Conservation (phyloP, 2,797 vertebrate species). For the Hippocampus kuda region DNA sequence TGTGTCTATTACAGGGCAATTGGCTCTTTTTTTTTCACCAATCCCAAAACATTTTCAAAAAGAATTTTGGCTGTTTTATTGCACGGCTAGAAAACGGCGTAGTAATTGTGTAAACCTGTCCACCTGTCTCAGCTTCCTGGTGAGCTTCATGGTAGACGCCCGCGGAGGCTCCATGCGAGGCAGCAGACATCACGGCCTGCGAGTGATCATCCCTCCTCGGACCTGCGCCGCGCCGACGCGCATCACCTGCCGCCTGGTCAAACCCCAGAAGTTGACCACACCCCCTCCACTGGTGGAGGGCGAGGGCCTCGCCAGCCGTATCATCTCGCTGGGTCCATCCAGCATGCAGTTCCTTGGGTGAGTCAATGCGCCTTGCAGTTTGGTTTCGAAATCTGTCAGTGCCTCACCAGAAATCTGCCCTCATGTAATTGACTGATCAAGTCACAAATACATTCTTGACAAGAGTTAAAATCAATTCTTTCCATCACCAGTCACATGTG, state of each 20-base stretch:
- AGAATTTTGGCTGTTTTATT: no score
- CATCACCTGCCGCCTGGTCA: slow-evolving; percentile 94
- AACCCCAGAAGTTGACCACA: slow-evolving; percentile 86
- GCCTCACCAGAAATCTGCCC: no score
- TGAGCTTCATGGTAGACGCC: slow-evolving; percentile 98
- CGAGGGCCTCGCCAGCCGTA: slow-evolving; percentile 87
- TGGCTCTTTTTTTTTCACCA: no score
- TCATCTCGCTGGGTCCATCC: slow-evolving; percentile 87
- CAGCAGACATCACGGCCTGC: slow-evolving; percentile 86
- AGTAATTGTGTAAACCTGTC: neutral
- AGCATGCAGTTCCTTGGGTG: slow-evolving; percentile 94
- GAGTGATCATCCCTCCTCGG: slow-evolving; percentile 86
- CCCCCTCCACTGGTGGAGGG: slow-evolving; percentile 89
- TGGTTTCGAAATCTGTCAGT: no score
- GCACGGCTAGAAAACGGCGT: neutral
- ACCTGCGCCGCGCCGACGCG: slow-evolving; percentile 89
- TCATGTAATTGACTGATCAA: no score
- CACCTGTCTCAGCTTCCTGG: slow-evolving; percentile 78
- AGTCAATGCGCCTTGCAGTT: slow-evolving; percentile 28
- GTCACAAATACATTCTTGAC: no score
- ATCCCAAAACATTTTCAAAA: no score
- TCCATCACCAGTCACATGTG: no score
- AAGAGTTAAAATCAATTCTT: no score
- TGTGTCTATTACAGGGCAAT: no score
- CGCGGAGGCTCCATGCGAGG: slow-evolving; percentile 94